These are phyloP conservation scores for Sylvietta virens DNA, from an alignment of 2,113 vertebrate genomes.

Conservation along the genomic window DNA sequence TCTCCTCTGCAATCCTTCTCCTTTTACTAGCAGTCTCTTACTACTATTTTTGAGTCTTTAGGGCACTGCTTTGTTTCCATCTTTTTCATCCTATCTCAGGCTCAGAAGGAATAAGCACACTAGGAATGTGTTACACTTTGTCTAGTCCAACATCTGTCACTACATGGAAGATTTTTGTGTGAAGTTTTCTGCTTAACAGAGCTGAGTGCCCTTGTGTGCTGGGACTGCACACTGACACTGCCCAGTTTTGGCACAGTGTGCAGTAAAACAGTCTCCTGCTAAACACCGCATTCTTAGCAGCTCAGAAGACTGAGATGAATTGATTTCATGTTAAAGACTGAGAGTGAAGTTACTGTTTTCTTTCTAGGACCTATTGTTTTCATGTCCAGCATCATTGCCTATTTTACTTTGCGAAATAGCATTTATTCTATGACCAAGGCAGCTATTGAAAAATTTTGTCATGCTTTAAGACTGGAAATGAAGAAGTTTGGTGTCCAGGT, in stretches of 20 bases:
- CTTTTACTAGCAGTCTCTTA: not conserved
- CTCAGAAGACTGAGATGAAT: not conserved
- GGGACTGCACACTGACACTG: not conserved
- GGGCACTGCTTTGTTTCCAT: not conserved
- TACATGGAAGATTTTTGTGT: not conserved
- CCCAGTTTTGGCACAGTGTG: not conserved
- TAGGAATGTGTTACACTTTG: not conserved
- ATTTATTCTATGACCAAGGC: slow-evolving; percentile 80
- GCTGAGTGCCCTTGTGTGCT: not conserved
- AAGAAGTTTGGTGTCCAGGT: slow-evolving; percentile 79
- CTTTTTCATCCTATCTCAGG: not conserved
- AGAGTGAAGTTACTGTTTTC: not conserved
- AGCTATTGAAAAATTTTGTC: slow-evolving; percentile 81
- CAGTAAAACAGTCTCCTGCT: not conserved
- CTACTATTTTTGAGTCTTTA: not conserved
- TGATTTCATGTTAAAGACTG: not conserved
- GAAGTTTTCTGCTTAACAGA: not conserved
- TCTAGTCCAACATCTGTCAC: not conserved
- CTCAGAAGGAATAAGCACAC: not conserved
- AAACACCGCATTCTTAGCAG: not conserved
- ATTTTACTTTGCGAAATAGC: slow-evolving; percentile 73
- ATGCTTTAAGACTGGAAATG: slow-evolving; percentile 79
- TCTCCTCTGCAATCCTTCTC: not conserved
- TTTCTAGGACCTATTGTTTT: slow-evolving; percentile 76
- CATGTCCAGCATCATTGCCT: slow-evolving; percentile 77